These are phyloP conservation scores for Zaprionus nigranus DNA, from an alignment of 1,140 invertebrate species.

Conservation along the genomic window DNA sequence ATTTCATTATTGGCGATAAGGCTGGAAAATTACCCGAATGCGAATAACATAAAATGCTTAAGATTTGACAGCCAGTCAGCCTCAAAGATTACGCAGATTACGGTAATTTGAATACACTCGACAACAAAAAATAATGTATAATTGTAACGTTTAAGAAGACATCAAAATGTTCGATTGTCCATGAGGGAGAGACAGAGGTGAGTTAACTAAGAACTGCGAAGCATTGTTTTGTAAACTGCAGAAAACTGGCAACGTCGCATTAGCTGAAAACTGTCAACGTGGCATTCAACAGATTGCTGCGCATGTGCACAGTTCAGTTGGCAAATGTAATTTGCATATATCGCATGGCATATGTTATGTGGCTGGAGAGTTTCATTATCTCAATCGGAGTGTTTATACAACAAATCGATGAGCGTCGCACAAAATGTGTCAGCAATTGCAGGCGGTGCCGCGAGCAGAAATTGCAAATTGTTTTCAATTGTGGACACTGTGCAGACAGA, in stretches of 20 bases:
- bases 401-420: conserved; percentile 55
- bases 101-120: conserved; percentile 23
- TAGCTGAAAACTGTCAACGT: conserved; percentile 14
- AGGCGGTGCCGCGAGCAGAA: conserved; percentile 23
- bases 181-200: not conserved
- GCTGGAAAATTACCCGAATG: conserved; percentile 56
- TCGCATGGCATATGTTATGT: conserved; percentile 2
- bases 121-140: conserved; percentile 9
- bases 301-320: conserved; percentile 23
- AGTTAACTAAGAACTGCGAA: not conserved
- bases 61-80: conserved; percentile 61
- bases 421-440: conserved; percentile 76
- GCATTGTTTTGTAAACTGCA: not conserved
- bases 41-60: conserved; percentile 41
- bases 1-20: conserved; percentile 77
- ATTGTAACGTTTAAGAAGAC: conserved; percentile 6
- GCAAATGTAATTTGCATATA: conserved; percentile 59
- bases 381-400: conserved; percentile 30
- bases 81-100: conserved; percentile 47
- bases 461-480: conserved; percentile 77
- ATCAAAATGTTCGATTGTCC: not conserved
- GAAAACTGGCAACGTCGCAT: conserved; percentile 13
- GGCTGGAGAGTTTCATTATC: conserved; percentile 21
- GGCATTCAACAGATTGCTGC: conserved; percentile 15
- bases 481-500: conserved; percentile 56